Evolutionary conservation across 2,797 vertebrate genomes (phyloP), one percentile per base, ranked within the genome.

Genomic region (Helarctos malayanus): DNA sequence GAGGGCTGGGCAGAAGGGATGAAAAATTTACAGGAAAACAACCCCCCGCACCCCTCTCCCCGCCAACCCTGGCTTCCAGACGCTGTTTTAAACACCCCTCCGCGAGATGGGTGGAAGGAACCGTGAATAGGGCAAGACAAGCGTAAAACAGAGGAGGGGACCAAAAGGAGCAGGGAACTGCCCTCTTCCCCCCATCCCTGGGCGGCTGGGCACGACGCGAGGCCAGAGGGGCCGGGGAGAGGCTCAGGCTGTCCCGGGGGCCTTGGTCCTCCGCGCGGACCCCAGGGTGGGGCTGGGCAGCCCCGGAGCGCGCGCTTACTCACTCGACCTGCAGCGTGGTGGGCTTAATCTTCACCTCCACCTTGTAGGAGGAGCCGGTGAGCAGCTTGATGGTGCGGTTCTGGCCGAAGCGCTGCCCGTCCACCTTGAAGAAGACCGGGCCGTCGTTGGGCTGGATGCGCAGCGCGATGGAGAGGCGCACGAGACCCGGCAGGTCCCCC

Each of bases 381-480:
- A 99, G 98, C 98, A 99, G 98, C 98, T 99, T 99, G 98, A 99
- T 99, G 96, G 99, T 99, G 93, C 99, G 99, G 96, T 99, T 99
- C 98, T 99, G 99, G 18, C 99, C 99, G 97, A 99, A 99, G 92
- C 99, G 98, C 89, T 99, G 99, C 11, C 99, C 99, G 97, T 99
- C 99, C 86, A 99, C 99, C 96, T 99, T 99, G 98, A 99, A 99
- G 97, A 99, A 99, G 47, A 99, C 99, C 7, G 99, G 99, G 23
- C 99, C 99, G 97, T 99, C 99, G 97, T 99, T 99, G 76, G 99
- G 99, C 81, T 99, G 99, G 98, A 99, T 99, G 98, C 99, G 99
- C 96, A 99, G 96, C 12, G 99, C 99, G 97, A 99, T 99, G 76
- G 99, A 99, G 94, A 99, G 99, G 98, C 99, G 99, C 95, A 99